Evolutionary conservation across 2,113 vertebrate genomes (phyloP).

Genomic region (Hydrochoerus hydrochaeris): DNA sequence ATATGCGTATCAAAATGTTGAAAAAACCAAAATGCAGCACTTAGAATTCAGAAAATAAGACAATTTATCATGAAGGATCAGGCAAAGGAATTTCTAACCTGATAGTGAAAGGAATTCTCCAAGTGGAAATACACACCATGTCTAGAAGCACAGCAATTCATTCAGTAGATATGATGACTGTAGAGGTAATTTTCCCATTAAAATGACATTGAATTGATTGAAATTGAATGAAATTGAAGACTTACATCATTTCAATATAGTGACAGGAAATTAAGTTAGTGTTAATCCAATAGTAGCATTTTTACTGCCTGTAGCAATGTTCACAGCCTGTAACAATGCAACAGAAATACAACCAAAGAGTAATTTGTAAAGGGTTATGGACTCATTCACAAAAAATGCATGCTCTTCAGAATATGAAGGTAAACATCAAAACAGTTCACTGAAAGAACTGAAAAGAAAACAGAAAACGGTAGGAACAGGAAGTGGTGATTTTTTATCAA

Average conservation of each 20-base stretch:
- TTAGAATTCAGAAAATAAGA: neutral
- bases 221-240: neutral
- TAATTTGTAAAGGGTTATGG: constrained; percentile 63
- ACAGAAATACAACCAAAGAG: constrained; percentile 67
- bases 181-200: neutral
- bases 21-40: neutral
- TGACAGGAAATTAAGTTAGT: neutral
- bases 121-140: neutral
- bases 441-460: neutral
- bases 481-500: neutral
- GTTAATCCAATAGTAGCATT: neutral
- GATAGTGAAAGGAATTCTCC: neutral
- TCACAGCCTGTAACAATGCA: constrained; percentile 39
- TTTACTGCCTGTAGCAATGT: neutral
- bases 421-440: neutral
- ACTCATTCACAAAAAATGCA: constrained; percentile 57
- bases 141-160: neutral
- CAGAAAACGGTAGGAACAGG: neutral
- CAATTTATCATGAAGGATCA: neutral
- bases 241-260: neutral
- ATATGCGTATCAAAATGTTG: neutral
- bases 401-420: neutral
- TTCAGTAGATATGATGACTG: neutral
- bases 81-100: neutral
- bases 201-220: neutral